Evolutionary conservation across 2,797 vertebrate species (phyloP), one percentile per base, ranked within the genome.

Genomic region (Hoplostethus atlanticus): DNA sequence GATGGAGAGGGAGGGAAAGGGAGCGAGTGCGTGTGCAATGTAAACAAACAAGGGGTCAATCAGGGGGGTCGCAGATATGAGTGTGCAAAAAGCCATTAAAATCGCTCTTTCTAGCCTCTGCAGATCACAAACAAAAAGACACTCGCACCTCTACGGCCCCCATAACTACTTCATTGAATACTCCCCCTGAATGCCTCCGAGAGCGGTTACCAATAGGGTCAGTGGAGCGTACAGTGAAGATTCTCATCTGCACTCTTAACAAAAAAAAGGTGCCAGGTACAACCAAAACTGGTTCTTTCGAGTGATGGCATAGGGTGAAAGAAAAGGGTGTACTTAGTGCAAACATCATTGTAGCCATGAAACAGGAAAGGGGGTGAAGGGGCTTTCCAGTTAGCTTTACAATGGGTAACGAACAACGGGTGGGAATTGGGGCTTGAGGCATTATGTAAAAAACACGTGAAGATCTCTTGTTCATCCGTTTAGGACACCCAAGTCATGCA

Each of bases 1-100:
- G 63, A 54, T 58, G 65, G 71, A 73, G 68, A 86, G 28, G 57
- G 70, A 56, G 54, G 63, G 51, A 74, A 44, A 63, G 8, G 73
- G 64, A 64, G 25, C 62, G 48, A 40, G 44, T 42, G 76, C 63
- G 71, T 34, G 53, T 59, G 74, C 51, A 61, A 57, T 76, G 67
- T 84, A 89, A 91, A 90, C 66, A 86, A 60, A 77, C 55, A 69
- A 36, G 15, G 44, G 83, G 71, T 76, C 68, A 58, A 73, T 38
- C 57, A 77, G 64, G 38, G 57, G 64, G 38, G 57, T 31, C 4
- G 50, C 34, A 38, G 46, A 72, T 51, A 54, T 38, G 28, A 47
- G 36, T 5, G 9, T 42, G 30, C 16, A 40, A 34, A 55, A 52
- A 64, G 56, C 6, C 36, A 30, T 44, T 69, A 46, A 58, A 53